Evolutionary conservation across 2,888 invertebrate genomes (phyloP), one percentile per base, ranked within the genome.

Genomic region (Agrotis segetum): DNA sequence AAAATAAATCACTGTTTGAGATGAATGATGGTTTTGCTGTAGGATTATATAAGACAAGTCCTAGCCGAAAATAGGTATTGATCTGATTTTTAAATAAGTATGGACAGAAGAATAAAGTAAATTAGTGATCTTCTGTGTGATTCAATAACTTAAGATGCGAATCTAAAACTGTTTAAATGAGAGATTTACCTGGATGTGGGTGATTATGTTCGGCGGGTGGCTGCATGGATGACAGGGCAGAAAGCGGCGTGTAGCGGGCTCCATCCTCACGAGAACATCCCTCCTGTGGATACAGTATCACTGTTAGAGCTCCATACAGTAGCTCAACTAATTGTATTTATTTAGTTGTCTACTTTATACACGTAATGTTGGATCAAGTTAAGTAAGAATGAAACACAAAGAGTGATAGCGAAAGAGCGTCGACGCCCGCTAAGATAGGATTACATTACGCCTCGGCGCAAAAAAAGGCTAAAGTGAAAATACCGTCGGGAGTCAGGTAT

Each of bases 221-320:
- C 93, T 98, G 97, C 98, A 98, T 98, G 86, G 98, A 98, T 50
- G 98, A 98, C 83, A 98, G 95, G 19, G 98, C 98, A 70, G 98
- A 97, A 80, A 98, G 96, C 7, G 98, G 98, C 58, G 98, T 98
- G 92, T 98, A 98, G 19, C 98, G 94, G 89, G 95, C 90, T 17
- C 90, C 94, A 62, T 95, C 96, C 34, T 95, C 96, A 56, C 87
- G 96, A 82, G 92, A 89, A 85, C 94, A 95, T 53, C 92, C 95
- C 88, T 96, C 96, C 96, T 96, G 88, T 75, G 65, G 55, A 79
- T 63, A 71, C 29, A 3, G 34, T 53, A 34, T 24, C 4, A 6
- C 44, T 60, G 46, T 62, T 50, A 63, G 17, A 56, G n/a, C 46
- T 34, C 44, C 21, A 72, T 17, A 63, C 50, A 44, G 14, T 44